phyloP scores from a whole-genome alignment of 2,888 invertebrate genomes.

The Lithophane leautieri region DNA sequence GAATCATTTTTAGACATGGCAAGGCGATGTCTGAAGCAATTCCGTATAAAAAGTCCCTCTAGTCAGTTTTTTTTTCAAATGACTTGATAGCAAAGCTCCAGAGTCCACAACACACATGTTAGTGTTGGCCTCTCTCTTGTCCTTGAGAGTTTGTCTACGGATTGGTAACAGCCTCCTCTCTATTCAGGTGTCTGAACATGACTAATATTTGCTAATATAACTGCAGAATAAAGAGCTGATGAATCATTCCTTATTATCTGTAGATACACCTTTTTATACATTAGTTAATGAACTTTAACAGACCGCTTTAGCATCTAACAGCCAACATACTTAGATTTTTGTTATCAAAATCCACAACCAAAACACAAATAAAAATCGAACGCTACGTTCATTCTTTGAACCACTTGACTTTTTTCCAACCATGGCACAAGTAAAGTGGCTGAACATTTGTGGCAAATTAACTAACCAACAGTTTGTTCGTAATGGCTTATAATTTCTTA shows the following conservation, averaged over 20 bases:
- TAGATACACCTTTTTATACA: neutral
- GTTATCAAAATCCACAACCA: neutral
- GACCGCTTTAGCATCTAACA: too few species aligned
- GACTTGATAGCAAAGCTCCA: neutral
- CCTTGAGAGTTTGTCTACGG: neutral
- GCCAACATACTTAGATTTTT: neutral
- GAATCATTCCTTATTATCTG: neutral
- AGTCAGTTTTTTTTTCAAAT: neutral
- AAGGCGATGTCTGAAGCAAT: too few species aligned
- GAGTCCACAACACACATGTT: neutral
- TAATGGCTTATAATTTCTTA: conserved; percentile 63
- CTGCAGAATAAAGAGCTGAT: neutral
- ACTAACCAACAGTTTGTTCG: conserved; percentile 58
- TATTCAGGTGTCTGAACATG: neutral
- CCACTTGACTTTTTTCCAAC: conserved; percentile 26
- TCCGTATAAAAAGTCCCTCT: neutral
- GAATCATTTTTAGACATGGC: neutral
- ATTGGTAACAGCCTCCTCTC: conserved; percentile 10
- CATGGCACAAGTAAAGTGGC: conserved; percentile 23
- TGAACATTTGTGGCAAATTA: conserved; percentile 47
- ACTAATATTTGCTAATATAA: conserved; percentile 11
- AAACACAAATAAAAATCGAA: conserved; percentile 9
- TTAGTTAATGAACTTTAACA: neutral
- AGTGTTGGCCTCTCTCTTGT: neutral
- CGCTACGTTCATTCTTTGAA: conserved; percentile 12